Evolutionary conservation across 2,888 invertebrate genomes (phyloP).

Genomic region (Ganaspis brasiliensis): DNA sequence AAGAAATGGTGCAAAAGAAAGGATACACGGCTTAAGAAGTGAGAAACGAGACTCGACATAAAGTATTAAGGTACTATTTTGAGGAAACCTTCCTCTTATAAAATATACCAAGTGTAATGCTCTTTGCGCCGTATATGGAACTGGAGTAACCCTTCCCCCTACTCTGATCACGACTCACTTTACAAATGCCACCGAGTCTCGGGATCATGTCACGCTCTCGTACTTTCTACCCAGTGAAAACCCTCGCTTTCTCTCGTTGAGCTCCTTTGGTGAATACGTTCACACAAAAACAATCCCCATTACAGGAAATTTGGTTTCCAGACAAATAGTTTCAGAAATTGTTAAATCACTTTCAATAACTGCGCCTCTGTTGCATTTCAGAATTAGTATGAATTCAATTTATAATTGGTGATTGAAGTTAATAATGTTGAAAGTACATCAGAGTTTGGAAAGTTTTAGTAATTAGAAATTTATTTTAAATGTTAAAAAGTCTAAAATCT

Average conservation of each 20-base stretch:
- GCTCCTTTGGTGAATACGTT: slow-evolving; percentile 52
- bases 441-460: too few species aligned
- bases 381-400: too few species aligned
- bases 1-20: slow-evolving; percentile 43
- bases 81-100: slow-evolving; percentile 52
- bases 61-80: slow-evolving; percentile 61
- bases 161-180: neutral
- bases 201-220: slow-evolving; percentile 52
- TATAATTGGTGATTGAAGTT: too few species aligned
- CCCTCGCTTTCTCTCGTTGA: slow-evolving; percentile 34
- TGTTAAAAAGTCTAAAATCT: neutral
- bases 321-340: neutral
- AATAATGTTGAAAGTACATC: too few species aligned
- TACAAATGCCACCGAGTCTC: neutral
- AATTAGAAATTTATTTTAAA: too few species aligned
- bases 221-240: slow-evolving; percentile 46
- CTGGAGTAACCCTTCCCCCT: slow-evolving; percentile 49
- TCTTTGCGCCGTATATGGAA: slow-evolving; percentile 47
- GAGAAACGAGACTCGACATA: slow-evolving; percentile 48
- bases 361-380: too few species aligned
- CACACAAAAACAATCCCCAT: neutral
- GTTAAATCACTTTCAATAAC: too few species aligned
- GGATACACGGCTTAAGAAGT: slow-evolving; percentile 46
- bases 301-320: neutral
- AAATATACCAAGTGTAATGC: slow-evolving; percentile 55